Percentiles rank a stretch among this genome's conserved stretches.
phyloP scores from a whole-genome alignment of 2,797 vertebrate genomes.

The Chaetodon trifasciatus region DNA sequence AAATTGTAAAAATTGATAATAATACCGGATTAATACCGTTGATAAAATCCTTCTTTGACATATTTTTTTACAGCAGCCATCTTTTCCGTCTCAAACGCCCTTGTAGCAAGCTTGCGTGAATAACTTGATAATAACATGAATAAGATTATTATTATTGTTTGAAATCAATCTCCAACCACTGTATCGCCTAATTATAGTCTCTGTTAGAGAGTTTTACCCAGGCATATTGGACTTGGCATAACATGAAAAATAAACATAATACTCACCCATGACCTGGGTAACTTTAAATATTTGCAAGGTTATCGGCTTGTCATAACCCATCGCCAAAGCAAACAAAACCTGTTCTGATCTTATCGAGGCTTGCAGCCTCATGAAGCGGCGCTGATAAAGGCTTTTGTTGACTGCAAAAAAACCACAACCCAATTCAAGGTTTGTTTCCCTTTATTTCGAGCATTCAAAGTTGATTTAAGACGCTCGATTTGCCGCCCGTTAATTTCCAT shows the following conservation, averaged over 20 bases:
- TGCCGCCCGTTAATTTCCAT: background rate
- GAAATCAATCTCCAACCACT: background rate
- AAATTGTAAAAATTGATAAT: background rate
- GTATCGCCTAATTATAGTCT: background rate
- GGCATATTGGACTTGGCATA: conserved; percentile 4
- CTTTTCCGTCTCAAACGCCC: background rate
- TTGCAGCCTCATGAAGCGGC: conserved; percentile 17
- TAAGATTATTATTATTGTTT: too few relatives aligned
- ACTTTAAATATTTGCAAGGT: conserved; percentile 47
- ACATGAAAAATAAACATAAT: conserved; percentile 26
- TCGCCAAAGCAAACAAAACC: conserved; percentile 53
- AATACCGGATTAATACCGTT: background rate
- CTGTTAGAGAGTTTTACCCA: background rate
- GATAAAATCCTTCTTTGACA: background rate
- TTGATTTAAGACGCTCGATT: background rate
- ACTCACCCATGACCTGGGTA: conserved; percentile 18
- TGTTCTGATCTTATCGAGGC: conserved; percentile 19
- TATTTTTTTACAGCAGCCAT: too few relatives aligned
- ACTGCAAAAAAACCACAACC: conserved; percentile 36
- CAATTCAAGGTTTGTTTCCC: conserved; percentile 2
- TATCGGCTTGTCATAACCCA: conserved; percentile 49
- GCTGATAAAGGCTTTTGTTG: conserved; percentile 14
- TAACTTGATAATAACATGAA: background rate
- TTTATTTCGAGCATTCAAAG: background rate
- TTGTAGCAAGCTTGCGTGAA: background rate